Conservation (phyloP, 2,113 vertebrate genomes). For the Cottus gobio region DNA sequence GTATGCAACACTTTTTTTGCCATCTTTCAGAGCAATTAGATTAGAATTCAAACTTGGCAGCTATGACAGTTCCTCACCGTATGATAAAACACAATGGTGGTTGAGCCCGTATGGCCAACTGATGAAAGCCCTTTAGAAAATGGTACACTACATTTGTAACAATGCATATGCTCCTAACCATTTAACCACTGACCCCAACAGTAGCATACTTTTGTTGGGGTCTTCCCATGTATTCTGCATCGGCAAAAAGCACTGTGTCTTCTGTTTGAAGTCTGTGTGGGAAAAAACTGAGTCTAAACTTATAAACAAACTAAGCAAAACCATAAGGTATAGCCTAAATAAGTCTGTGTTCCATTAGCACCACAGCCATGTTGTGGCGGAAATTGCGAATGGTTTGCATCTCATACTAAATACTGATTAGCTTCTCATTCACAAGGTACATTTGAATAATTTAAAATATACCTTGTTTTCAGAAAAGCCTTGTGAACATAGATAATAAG, state of each 20-base stretch:
- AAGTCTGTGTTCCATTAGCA: no score
- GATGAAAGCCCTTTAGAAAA: background rate
- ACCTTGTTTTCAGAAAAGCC: no score
- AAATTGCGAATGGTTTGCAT: no score
- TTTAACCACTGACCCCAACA: background rate
- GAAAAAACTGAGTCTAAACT: background rate
- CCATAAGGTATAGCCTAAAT: background rate
- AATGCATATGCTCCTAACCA: background rate
- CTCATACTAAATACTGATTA: no score
- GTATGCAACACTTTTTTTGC: background rate
- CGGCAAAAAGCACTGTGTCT: background rate
- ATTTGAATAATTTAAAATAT: no score
- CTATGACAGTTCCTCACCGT: background rate
- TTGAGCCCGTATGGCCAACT: background rate
- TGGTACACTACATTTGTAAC: no score
- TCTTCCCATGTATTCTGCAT: background rate
- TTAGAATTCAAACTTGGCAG: background rate
- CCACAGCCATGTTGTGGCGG: no score
- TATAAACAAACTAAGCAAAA: slow-evolving; percentile 5
- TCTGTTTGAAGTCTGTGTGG: background rate
- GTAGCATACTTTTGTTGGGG: background rate
- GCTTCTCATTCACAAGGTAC: no score
- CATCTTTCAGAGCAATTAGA: background rate
- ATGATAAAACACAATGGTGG: background rate
- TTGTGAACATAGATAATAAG: no score